These are phyloP conservation scores for Drosophila nigromelanica DNA, from an alignment of 1,140 invertebrate species.

Conservation along the genomic window DNA sequence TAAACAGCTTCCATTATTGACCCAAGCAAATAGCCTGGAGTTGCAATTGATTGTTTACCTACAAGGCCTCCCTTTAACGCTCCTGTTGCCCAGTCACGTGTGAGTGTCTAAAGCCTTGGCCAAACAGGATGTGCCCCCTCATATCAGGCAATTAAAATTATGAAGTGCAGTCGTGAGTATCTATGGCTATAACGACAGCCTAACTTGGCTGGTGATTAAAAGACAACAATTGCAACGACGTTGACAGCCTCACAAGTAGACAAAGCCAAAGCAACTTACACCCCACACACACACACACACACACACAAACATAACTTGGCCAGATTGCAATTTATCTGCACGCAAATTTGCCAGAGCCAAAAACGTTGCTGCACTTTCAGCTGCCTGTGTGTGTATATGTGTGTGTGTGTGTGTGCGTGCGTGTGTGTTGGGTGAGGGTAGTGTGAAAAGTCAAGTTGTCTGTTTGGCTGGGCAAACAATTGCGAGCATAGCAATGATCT, in stretches of 20 bases:
- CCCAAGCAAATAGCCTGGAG: conserved; percentile 66
- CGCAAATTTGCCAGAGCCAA: conserved; percentile 63
- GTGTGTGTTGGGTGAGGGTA: conserved; percentile 2
- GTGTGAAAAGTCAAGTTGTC: conserved; percentile 77
- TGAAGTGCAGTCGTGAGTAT: conserved; percentile 62
- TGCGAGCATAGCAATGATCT: conserved; percentile 69
- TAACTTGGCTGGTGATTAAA: conserved; percentile 76
- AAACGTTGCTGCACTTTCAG: not conserved
- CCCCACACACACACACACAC: not conserved
- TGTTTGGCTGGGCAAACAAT: conserved; percentile 76
- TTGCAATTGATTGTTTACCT: conserved; percentile 71
- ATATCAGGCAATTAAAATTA: conserved; percentile 75
- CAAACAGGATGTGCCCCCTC: conserved; percentile 27
- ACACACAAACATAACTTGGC: conserved; percentile 22
- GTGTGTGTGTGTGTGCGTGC: not conserved
- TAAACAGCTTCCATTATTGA: conserved; percentile 42
- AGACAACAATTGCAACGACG: conserved; percentile 73
- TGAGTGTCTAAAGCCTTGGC: conserved; percentile 28
- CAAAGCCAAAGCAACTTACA: conserved; percentile 6
- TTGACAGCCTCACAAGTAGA: conserved; percentile 62
- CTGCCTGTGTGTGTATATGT: not conserved
- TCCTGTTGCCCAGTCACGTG: conserved; percentile 22
- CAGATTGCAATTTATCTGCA: conserved; percentile 77
- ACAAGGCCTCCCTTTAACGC: conserved; percentile 21
- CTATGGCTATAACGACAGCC: conserved; percentile 5